Evolutionary conservation across 2,113 vertebrate species (phyloP).

Genomic region (Tamias sibiricus): DNA sequence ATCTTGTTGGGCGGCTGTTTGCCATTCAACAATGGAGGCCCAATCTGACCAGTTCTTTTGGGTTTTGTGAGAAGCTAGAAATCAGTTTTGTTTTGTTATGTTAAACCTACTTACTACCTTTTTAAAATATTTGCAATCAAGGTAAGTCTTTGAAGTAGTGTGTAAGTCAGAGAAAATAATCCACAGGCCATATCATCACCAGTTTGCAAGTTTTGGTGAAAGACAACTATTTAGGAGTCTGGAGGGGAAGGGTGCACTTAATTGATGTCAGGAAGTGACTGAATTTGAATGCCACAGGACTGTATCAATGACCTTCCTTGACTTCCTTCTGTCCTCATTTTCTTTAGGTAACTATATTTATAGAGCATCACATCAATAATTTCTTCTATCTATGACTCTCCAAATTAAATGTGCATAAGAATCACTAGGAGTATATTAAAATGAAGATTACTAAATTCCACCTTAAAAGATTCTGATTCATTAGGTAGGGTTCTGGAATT

Average conservation of each 20-base stretch:
- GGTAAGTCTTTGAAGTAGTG: not conserved
- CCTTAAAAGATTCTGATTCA: not conserved
- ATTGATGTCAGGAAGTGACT: not conserved
- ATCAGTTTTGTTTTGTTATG: not conserved
- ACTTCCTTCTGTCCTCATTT: not conserved
- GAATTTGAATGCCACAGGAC: not conserved
- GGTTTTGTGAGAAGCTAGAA: not conserved
- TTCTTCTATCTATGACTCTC: not conserved
- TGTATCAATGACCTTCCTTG: not conserved
- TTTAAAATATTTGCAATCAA: conserved; percentile 10
- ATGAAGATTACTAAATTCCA: not conserved
- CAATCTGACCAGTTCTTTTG: not conserved
- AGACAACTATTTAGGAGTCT: not conserved
- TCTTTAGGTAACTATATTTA: not conserved
- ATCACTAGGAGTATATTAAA: not conserved
- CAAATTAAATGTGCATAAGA: not conserved
- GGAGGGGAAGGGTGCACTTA: not conserved
- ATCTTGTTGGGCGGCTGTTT: not conserved
- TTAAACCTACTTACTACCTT: not conserved
- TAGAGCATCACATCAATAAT: not conserved
- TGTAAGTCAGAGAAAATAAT: conserved; percentile 18
- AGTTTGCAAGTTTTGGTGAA: not conserved
- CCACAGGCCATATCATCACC: not conserved
- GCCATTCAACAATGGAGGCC: not conserved
- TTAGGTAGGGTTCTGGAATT: conserved; percentile 1